Conservation (phyloP, 2,797 vertebrate genomes). For the Paramormyrops hopkinsi region DNA sequence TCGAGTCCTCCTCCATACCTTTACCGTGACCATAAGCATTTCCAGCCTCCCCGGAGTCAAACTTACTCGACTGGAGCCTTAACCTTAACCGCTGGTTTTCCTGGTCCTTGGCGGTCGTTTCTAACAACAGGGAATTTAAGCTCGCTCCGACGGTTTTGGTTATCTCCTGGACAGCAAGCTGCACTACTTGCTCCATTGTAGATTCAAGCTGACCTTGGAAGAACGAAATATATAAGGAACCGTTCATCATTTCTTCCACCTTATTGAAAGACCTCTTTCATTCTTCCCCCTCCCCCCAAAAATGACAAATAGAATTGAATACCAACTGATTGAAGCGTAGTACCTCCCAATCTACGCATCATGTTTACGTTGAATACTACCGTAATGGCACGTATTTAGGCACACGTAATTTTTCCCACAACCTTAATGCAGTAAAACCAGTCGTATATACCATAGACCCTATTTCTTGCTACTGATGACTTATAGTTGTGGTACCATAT, state of each 20-base stretch:
- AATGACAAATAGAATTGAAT: slow-evolving; percentile 26
- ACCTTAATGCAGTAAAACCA: background rate
- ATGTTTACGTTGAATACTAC: slow-evolving; percentile 39
- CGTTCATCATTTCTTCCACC: slow-evolving; percentile 61
- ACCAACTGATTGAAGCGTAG: slow-evolving; percentile 34
- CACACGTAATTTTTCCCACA: slow-evolving; percentile 39
- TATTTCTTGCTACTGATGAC: background rate
- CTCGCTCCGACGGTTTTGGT: slow-evolving; percentile 62
- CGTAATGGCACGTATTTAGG: slow-evolving; percentile 41
- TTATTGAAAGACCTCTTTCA: slow-evolving; percentile 49
- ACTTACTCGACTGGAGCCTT: slow-evolving; percentile 50
- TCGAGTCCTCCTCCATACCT: slow-evolving; percentile 35
- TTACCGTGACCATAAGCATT: slow-evolving; percentile 27
- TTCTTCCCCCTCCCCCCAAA: slow-evolving; percentile 40
- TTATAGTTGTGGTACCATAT: background rate
- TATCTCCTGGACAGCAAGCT: slow-evolving; percentile 70
- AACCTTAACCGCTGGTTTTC: slow-evolving; percentile 58
- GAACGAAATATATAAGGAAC: slow-evolving; percentile 69
- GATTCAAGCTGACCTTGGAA: slow-evolving; percentile 74
- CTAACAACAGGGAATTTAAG: slow-evolving; percentile 63
- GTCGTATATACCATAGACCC: background rate
- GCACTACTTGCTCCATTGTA: slow-evolving; percentile 68
- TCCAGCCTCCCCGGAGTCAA: slow-evolving; percentile 13
- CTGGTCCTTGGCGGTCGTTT: slow-evolving; percentile 62
- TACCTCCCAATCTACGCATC: slow-evolving; percentile 37